These are phyloP conservation scores for Scomber scombrus DNA, from an alignment of 2,113 vertebrate genomes.

Conservation along the genomic window DNA sequence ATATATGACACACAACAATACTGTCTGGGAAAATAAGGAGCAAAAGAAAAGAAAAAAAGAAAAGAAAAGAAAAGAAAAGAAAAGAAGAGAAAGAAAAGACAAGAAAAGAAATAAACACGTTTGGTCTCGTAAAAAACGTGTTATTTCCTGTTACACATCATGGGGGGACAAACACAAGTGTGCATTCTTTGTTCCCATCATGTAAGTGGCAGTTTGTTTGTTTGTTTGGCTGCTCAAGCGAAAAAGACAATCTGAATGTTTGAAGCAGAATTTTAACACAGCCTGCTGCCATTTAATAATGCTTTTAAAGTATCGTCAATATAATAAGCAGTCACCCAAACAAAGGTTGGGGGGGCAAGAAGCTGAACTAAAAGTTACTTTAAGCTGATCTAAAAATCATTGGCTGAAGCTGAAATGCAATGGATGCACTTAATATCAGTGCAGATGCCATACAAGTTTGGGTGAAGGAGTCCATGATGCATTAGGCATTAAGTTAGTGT, in stretches of 20 bases:
- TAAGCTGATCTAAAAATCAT: conserved; percentile 70
- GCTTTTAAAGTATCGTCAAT: conserved; percentile 78
- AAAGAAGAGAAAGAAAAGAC: background rate
- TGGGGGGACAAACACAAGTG: conserved; percentile 69
- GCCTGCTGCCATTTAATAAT: conserved; percentile 78
- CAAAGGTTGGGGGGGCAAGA: conserved; percentile 12
- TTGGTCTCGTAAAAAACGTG: conserved; percentile 67
- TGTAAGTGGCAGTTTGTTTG: conserved; percentile 72
- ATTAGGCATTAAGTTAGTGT: conserved; percentile 74
- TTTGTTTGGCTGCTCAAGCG: conserved; percentile 69
- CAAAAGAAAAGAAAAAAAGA: conserved; percentile 2
- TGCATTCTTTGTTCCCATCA: conserved; percentile 72
- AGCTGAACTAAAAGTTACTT: conserved; percentile 71
- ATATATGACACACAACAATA: conserved; percentile 14
- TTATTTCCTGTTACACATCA: conserved; percentile 73
- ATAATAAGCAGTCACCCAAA: conserved; percentile 74
- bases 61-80: conserved; percentile 4
- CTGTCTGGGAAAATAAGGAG: conserved; percentile 36
- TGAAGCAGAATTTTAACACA: conserved; percentile 72
- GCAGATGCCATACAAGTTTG: conserved; percentile 58
- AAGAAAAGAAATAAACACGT: conserved; percentile 37
- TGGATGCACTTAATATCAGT: conserved; percentile 71
- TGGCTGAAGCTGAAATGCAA: conserved; percentile 74
- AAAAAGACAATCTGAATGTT: conserved; percentile 50
- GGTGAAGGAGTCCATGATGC: conserved; percentile 73